A percentile compares a stretch with the other conserved stretches of the same genome.
These are phyloP conservation scores for Sebastes hopkinsi DNA, from an alignment of 2,797 vertebrate genomes.

Conservation along the genomic window DNA sequence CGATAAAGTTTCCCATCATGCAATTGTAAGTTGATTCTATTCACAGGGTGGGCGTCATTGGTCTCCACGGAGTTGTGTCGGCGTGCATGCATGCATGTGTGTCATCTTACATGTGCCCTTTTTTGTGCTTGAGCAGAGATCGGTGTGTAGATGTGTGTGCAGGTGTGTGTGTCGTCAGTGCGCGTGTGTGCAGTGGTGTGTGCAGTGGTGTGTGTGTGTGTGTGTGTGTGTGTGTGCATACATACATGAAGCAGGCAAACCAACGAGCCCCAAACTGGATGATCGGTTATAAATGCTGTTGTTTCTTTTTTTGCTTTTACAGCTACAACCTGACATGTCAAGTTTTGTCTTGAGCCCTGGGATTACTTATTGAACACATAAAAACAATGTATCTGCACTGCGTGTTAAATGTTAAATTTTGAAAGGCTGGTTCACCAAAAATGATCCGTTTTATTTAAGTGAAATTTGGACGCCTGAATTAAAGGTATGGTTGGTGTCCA, in stretches of 20 bases:
- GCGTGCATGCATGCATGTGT: slow-evolving; percentile 80
- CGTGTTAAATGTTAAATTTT: background rate
- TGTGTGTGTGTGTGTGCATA: slow-evolving; percentile 24
- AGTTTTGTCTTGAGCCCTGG: slow-evolving; percentile 34
- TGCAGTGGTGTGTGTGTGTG: slow-evolving; percentile 35
- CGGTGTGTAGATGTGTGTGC: slow-evolving; percentile 39
- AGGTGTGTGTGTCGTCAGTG: slow-evolving; percentile 13
- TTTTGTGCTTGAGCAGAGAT: slow-evolving; percentile 81
- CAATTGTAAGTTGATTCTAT: slow-evolving; percentile 79
- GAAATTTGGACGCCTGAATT: slow-evolving; percentile 33
- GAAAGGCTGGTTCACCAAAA: slow-evolving; percentile 16
- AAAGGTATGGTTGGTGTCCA: slow-evolving; percentile 37
- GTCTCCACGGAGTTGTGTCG: slow-evolving; percentile 68
- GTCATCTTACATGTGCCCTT: slow-evolving; percentile 70
- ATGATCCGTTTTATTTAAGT: background rate
- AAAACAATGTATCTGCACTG: background rate
- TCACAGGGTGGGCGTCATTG: slow-evolving; percentile 76
- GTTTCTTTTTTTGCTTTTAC: slow-evolving; percentile 28
- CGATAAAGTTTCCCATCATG: slow-evolving; percentile 82
- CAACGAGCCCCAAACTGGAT: slow-evolving; percentile 40
- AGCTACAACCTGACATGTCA: slow-evolving; percentile 25
- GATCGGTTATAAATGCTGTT: background rate
- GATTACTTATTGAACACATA: slow-evolving; percentile 7
- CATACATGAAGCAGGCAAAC: slow-evolving; percentile 49
- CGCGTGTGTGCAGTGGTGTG: slow-evolving; percentile 3